Evolutionary conservation across 64 coral and sea anemone genomes (phyloP).

Genomic region (Acropora tenuis): DNA sequence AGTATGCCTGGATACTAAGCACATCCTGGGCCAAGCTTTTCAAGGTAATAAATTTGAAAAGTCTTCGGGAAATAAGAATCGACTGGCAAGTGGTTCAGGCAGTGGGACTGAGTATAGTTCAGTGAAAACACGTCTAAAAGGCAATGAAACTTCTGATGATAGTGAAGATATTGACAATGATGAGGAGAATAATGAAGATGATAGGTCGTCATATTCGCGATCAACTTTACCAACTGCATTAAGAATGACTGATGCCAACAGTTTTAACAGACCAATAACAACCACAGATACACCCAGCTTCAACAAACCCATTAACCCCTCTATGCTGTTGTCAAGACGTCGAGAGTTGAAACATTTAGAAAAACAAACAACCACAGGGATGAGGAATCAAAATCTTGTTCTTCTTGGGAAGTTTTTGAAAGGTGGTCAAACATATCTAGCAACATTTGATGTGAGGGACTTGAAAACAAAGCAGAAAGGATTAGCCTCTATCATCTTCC

Average conservation of each 20-base stretch:
- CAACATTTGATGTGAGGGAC: not conserved
- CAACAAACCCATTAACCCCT: no score
- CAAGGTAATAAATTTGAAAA: no score
- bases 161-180: no score
- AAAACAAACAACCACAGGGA: constrained; percentile 21
- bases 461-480: not conserved
- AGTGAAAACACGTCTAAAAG: no score
- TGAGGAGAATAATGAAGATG: not conserved
- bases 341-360: not conserved
- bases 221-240: no score
- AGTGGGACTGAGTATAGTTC: not conserved
- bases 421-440: not conserved
- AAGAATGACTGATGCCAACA: no score
- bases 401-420: not conserved
- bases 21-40: not conserved
- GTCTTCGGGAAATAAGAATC: not conserved
- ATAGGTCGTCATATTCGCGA: no score
- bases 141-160: no score
- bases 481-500: not conserved
- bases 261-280: not conserved
- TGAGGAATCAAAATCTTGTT: not conserved
- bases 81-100: not conserved
- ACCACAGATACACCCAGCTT: not conserved
- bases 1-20: not conserved
- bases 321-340: no score